Conservation (phyloP, 2,797 vertebrate species). For the Melanotaenia boesemani region DNA sequence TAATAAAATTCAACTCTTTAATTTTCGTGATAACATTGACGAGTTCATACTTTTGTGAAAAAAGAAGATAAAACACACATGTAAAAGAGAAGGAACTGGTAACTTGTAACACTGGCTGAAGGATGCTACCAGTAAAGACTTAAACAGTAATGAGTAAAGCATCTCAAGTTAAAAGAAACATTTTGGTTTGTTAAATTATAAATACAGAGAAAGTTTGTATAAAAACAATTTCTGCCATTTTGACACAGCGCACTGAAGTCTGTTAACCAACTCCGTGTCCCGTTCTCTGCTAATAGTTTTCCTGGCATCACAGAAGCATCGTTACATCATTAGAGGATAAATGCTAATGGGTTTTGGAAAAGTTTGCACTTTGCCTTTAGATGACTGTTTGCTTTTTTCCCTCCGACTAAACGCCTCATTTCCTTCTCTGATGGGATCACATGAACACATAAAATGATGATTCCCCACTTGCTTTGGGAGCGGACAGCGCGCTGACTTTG, state of each 20-base stretch:
- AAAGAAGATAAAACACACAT: background rate
- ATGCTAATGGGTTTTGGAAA: constrained; percentile 50
- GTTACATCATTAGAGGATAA: constrained; percentile 43
- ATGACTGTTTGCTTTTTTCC: constrained; percentile 31
- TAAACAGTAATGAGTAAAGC: background rate
- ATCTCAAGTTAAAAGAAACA: background rate
- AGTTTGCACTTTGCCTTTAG: constrained; percentile 47
- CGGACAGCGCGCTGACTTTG: constrained; percentile 27
- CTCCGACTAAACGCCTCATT: constrained; percentile 20
- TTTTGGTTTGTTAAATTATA: background rate
- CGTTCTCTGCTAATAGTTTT: constrained; percentile 22
- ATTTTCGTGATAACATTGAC: background rate
- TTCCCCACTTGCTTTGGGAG: constrained; percentile 16
- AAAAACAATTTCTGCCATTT: constrained; percentile 13
- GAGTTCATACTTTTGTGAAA: background rate
- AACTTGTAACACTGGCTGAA: background rate
- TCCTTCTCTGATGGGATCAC: constrained; percentile 38
- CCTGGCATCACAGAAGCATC: constrained; percentile 18
- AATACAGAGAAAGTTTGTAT: background rate
- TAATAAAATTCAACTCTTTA: background rate
- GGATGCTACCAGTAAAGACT: background rate
- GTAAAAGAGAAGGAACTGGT: background rate
- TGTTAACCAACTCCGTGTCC: background rate
- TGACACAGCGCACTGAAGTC: constrained; percentile 22
- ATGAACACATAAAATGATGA: constrained; percentile 17